Evolutionary conservation across 2,888 invertebrate genomes (phyloP).

Genomic region (Dicranocentrus wangi): DNA sequence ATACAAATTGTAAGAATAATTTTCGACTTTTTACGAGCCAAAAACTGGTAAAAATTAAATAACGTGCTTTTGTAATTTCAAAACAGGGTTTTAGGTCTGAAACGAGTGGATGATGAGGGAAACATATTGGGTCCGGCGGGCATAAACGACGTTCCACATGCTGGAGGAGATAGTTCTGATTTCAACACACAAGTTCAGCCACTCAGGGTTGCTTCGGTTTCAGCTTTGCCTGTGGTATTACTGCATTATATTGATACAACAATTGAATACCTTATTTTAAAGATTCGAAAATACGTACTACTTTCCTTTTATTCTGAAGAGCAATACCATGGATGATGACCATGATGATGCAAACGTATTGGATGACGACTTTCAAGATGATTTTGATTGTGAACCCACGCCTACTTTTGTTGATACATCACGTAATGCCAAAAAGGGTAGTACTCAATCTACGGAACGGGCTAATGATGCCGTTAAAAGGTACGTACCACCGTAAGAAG

Average conservation of each 20-base stretch:
- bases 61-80: not conserved
- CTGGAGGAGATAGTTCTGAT: not conserved
- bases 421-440: too few relatives aligned
- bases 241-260: too few relatives aligned
- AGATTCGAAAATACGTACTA: too few relatives aligned
- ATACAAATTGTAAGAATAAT: not conserved
- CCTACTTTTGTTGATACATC: too few relatives aligned
- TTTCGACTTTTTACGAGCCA: not conserved
- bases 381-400: not conserved
- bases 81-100: not conserved
- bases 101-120: conserved; percentile 29
- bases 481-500: too few relatives aligned
- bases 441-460: not conserved
- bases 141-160: not conserved
- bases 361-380: conserved; percentile 38
- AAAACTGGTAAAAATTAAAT: not conserved
- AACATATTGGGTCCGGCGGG: not conserved
- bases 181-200: not conserved
- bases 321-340: not conserved
- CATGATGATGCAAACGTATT: not conserved
- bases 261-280: too few relatives aligned
- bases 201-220: too few relatives aligned
- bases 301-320: too few relatives aligned
- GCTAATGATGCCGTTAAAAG: conserved; percentile 15
- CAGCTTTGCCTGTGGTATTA: too few relatives aligned